A percentile compares a stretch with the other conserved stretches of the same genome.
Conservation (phyloP, 2,888 invertebrate species). For the Apotomis betuletana region DNA sequence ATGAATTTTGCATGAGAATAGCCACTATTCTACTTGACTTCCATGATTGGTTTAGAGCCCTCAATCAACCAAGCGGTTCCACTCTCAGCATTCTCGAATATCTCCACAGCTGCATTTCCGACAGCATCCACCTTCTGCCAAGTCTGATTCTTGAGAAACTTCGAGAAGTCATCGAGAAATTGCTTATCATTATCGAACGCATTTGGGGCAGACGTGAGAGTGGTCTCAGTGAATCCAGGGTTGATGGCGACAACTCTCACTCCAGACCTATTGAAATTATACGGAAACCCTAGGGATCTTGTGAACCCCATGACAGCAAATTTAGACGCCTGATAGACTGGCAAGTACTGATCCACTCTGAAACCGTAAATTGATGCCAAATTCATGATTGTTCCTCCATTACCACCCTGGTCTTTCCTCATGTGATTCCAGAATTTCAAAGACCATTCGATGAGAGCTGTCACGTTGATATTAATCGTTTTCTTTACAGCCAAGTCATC, state of each 20-base stretch:
- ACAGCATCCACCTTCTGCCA: slow-evolving; percentile 63
- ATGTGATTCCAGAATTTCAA: slow-evolving; percentile 83
- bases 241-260: slow-evolving; percentile 81
- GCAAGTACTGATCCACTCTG: slow-evolving; percentile 74
- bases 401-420: slow-evolving; percentile 81
- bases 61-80: slow-evolving; percentile 82
- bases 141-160: slow-evolving; percentile 46
- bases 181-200: slow-evolving; percentile 45
- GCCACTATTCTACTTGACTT: slow-evolving; percentile 47
- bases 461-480: slow-evolving; percentile 67
- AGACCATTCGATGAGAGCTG: slow-evolving; percentile 65
- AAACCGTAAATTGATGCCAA: slow-evolving; percentile 85
- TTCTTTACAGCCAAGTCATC: slow-evolving; percentile 53
- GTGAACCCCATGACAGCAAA: slow-evolving; percentile 81
- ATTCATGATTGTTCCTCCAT: slow-evolving; percentile 87
- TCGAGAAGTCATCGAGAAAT: slow-evolving; percentile 47
- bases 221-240: slow-evolving; percentile 80
- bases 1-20: neutral
- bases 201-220: slow-evolving; percentile 46
- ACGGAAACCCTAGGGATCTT: slow-evolving; percentile 72
- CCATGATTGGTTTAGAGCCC: slow-evolving; percentile 64
- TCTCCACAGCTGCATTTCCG: slow-evolving; percentile 58
- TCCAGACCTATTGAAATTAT: slow-evolving; percentile 73
- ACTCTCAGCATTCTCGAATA: slow-evolving; percentile 69
- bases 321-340: slow-evolving; percentile 85